Percentiles rank a stretch among this genome's conserved stretches.
These are phyloP conservation scores for Liopterus haemorrhoidalis DNA, from an alignment of 2,888 invertebrate genomes.

Conservation along the genomic window DNA sequence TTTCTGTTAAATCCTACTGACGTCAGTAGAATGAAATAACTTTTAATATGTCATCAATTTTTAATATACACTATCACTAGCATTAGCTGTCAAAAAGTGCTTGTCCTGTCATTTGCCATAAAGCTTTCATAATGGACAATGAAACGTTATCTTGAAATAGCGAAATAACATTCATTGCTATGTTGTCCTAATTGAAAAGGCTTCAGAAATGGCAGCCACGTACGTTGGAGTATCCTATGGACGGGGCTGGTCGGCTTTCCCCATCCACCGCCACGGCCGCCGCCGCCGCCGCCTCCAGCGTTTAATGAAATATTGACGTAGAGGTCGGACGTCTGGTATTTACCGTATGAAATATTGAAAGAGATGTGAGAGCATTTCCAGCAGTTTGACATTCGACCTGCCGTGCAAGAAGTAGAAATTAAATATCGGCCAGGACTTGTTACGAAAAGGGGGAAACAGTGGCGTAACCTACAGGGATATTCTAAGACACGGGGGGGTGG, in stretches of 20 bases:
- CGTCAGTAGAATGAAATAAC: too few species aligned
- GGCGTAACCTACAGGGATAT: too few species aligned
- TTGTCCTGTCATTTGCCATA: slow-evolving; percentile 10
- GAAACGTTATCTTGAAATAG: slow-evolving; percentile 21
- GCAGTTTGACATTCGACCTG: slow-evolving; percentile 21
- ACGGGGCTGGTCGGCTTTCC: background rate
- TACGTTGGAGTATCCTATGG: slow-evolving; percentile 4
- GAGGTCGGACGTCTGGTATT: slow-evolving; percentile 25
- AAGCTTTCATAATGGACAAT: slow-evolving; percentile 18
- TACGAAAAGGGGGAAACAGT: too few species aligned
- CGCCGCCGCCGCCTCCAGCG: background rate
- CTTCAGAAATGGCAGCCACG: slow-evolving; percentile 23
- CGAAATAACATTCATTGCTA: slow-evolving; percentile 22
- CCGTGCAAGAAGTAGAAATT: slow-evolving; percentile 19
- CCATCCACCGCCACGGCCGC: slow-evolving; percentile 1
- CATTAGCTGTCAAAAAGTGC: slow-evolving; percentile 2
- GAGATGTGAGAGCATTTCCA: slow-evolving; percentile 22
- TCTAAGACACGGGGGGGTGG: too few species aligned
- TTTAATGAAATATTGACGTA: slow-evolving; percentile 25
- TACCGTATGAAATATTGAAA: slow-evolving; percentile 25
- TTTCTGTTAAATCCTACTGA: too few species aligned
- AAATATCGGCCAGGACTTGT: too few species aligned
- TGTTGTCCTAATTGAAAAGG: slow-evolving; percentile 24
- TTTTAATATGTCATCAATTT: too few species aligned
- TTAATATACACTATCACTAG: slow-evolving; percentile 9